phyloP scores from a whole-genome alignment of 2,888 invertebrate genomes.

The Cheilosia pagana region DNA sequence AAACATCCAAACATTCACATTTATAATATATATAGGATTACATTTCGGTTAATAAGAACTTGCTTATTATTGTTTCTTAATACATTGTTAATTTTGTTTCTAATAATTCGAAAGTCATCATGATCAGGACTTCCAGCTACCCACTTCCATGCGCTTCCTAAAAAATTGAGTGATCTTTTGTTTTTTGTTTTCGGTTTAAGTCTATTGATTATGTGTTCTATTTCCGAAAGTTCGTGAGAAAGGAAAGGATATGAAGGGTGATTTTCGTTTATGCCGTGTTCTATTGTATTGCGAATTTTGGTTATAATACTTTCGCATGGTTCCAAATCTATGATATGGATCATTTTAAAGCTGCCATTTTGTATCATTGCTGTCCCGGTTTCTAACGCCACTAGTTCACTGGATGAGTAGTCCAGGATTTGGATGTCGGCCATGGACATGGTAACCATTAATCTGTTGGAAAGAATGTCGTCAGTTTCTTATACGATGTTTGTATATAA shows the following conservation, averaged over 20 bases:
- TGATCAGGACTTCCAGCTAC: slow-evolving; percentile 11
- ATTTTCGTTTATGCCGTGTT: background rate
- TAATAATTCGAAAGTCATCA: slow-evolving; percentile 2
- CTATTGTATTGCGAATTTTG: background rate
- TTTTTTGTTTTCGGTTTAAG: slow-evolving; percentile 10
- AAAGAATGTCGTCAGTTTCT: slow-evolving; percentile 31
- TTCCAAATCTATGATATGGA: slow-evolving; percentile 22
- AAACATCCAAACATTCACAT: too few species aligned
- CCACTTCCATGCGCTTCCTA: slow-evolving; percentile 18
- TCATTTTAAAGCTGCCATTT: slow-evolving; percentile 46
- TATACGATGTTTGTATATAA: slow-evolving; percentile 52
- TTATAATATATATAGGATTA: too few species aligned
- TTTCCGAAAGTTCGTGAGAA: slow-evolving; percentile 9
- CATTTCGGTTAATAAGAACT: slow-evolving; percentile 16
- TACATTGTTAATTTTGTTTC: slow-evolving; percentile 1
- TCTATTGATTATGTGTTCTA: slow-evolving; percentile 2
- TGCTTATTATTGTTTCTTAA: slow-evolving; percentile 19
- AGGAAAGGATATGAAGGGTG: slow-evolving; percentile 12
- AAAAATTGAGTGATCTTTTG: slow-evolving; percentile 12
- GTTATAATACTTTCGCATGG: slow-evolving; percentile 7
- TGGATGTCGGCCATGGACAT: slow-evolving; percentile 6
- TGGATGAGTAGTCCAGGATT: slow-evolving; percentile 41
- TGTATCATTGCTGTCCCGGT: slow-evolving; percentile 26
- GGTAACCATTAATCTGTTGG: background rate
- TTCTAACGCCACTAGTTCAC: slow-evolving; percentile 25